Evolutionary conservation across 1,140 invertebrate species (phyloP), one percentile per base, ranked within the genome.

Genomic region (Hydropsyche tenuis): DNA sequence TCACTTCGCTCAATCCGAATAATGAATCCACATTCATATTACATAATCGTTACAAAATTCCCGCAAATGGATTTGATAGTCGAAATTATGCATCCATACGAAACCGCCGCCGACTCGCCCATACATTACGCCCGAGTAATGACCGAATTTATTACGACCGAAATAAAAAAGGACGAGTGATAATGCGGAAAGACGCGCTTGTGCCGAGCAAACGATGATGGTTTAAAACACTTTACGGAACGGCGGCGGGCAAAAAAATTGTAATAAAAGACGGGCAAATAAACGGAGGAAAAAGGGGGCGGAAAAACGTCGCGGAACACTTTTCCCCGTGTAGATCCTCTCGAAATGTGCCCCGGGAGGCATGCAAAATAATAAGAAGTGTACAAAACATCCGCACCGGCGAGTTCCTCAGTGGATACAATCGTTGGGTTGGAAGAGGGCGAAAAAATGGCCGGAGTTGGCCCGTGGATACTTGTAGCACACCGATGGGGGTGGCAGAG

Each of bases 321-420:
- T 68, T 48, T 68, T n/a, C n/a, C n/a, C n/a, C n/a, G n/a, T n/a
- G n/a, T n/a, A n/a, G n/a, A n/a, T n/a, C n/a, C n/a, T n/a, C n/a
- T n/a, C 20, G 14, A 65, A 65, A 65, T 48, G 42, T 48, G 37
- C 45, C 43, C 65, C 65, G 65, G 65, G 45, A 68, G 45, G 45
- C 22, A 48, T 48, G 65, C 43, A 68, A 68, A 65, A 68, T 68
- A 48, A 68, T 68, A 68, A 68, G 45, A 68, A 68, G 65, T 68
- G 45, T 48, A 68, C 65, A 45, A 68, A 48, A 68, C 43, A 48
- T 46, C 65, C 65, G 65, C 48, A 43, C 56, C 43, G 20, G 43
- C 14, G 20, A 14, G 20, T 46, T 66, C 64, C 43, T 45, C 1
- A 23, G 20, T 68, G 48, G 65, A 68, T 68, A 68, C 65, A 68